These are phyloP conservation scores for Acrobasis repandana DNA, from an alignment of 2,888 invertebrate species.

Conservation along the genomic window DNA sequence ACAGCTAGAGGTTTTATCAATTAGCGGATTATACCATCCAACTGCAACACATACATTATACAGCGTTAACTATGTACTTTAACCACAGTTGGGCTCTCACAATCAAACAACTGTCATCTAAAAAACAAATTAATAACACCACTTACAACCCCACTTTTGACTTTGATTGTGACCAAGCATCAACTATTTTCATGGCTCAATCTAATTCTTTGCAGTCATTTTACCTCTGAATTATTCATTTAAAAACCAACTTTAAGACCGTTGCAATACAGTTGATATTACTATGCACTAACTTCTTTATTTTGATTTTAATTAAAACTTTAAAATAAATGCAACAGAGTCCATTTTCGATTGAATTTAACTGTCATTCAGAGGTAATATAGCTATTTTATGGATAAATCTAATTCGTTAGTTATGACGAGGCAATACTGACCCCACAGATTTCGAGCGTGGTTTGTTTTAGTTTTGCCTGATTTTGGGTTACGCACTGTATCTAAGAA, in stretches of 20 bases:
- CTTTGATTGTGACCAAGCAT: background rate
- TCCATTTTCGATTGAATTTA: too few species aligned
- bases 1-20: too few species aligned
- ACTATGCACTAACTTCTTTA: too few species aligned
- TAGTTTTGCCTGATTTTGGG: background rate
- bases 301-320: too few species aligned
- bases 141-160: conserved; percentile 1
- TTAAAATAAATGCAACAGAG: too few species aligned
- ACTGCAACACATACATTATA: too few species aligned
- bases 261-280: too few species aligned
- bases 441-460: conserved; percentile 5
- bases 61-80: too few species aligned
- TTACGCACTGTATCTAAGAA: background rate
- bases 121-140: background rate
- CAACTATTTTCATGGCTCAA: conserved; percentile 15
- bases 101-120: background rate
- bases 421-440: conserved; percentile 15
- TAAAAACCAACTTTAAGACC: too few species aligned
- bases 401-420: conserved; percentile 17
- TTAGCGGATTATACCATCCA: too few species aligned
- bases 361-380: too few species aligned
- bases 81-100: background rate
- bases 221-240: too few species aligned
- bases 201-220: background rate
- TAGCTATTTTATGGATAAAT: conserved; percentile 8